These are phyloP conservation scores for Onychomys arenicola DNA, from an alignment of 2,797 vertebrate species.

Conservation along the genomic window DNA sequence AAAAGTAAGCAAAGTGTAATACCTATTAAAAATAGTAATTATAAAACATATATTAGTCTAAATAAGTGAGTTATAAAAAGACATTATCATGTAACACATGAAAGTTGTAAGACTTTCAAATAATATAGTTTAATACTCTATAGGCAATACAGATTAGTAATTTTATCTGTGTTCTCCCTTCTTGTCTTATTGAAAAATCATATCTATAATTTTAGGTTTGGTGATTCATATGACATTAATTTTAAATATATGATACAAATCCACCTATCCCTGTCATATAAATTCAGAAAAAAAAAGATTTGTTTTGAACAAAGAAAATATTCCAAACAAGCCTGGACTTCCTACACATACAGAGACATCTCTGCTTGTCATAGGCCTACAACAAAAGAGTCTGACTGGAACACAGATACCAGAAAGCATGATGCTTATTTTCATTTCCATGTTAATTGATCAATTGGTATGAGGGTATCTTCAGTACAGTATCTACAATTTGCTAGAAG, in stretches of 20 bases:
- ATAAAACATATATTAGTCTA: background rate
- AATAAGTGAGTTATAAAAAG: background rate
- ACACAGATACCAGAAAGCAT: background rate
- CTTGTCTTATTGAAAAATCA: slow-evolving; percentile 8
- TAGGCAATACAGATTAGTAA: background rate
- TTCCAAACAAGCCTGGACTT: background rate
- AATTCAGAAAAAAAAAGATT: slow-evolving; percentile 20
- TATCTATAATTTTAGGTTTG: background rate
- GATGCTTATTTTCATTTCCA: slow-evolving; percentile 18
- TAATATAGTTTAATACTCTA: background rate
- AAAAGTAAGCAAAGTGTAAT: slow-evolving; percentile 16
- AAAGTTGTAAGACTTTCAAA: slow-evolving; percentile 53
- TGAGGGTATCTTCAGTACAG: background rate
- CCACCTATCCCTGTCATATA: background rate
- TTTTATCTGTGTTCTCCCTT: background rate
- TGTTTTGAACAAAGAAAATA: background rate
- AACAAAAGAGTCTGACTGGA: background rate
- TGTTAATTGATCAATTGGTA: background rate
- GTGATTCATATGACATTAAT: background rate
- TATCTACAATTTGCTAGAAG: background rate
- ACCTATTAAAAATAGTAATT: slow-evolving; percentile 18
- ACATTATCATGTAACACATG: background rate
- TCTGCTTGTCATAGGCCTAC: background rate
- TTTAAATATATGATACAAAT: slow-evolving; percentile 35
- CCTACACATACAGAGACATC: background rate